These are phyloP conservation scores for Euplagia quadripunctaria DNA, from an alignment of 2,888 invertebrate species.

Conservation along the genomic window DNA sequence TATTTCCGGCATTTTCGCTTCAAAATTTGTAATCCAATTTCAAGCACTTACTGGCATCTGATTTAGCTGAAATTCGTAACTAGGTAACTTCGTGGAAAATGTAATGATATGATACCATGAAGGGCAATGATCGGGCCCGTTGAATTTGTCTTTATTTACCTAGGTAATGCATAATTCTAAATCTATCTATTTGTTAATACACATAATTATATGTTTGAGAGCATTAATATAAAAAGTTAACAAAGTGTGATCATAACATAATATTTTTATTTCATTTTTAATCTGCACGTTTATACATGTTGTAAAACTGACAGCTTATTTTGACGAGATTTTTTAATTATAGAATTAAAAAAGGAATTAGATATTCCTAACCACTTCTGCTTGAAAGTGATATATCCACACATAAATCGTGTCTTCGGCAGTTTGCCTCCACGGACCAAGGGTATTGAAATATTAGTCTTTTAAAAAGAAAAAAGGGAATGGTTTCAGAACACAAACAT, in stretches of 20 bases:
- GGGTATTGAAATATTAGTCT: slow-evolving; percentile 35
- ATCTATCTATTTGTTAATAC: no score
- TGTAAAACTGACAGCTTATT: no score
- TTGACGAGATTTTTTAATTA: no score
- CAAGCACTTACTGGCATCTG: background rate
- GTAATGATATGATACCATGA: background rate
- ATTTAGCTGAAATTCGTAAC: background rate
- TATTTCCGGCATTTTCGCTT: background rate
- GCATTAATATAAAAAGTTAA: no score
- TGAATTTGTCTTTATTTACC: background rate
- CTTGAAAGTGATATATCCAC: background rate
- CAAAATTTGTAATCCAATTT: background rate
- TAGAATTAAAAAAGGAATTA: no score
- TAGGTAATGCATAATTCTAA: no score
- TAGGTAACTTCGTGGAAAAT: background rate
- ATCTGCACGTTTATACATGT: no score
- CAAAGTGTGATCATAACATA: no score
- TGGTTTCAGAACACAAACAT: slow-evolving; percentile 50
- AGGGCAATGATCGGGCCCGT: background rate
- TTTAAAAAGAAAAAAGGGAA: slow-evolving; percentile 40
- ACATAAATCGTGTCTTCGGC: slow-evolving; percentile 7
- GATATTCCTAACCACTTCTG: background rate
- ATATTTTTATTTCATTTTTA: no score
- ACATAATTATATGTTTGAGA: no score
- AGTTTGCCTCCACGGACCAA: background rate